Evolutionary conservation across 1,140 invertebrate genomes (phyloP).

Genomic region (Meteorus sp.): DNA sequence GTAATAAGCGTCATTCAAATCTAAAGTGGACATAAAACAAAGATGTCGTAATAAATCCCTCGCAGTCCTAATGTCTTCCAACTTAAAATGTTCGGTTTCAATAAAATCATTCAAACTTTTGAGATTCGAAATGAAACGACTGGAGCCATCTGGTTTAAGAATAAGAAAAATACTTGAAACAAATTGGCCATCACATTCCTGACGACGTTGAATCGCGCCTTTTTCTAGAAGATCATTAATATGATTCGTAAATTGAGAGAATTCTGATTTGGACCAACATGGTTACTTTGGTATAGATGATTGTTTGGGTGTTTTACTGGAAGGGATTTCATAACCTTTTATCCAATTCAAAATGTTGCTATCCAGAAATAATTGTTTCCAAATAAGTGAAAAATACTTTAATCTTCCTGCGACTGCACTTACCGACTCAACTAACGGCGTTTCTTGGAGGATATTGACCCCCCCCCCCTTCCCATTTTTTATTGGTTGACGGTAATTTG

Average conservation of each 20-base stretch:
- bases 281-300: conserved; percentile 7
- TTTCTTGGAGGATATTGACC: conserved; percentile 16
- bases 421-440: conserved; percentile 6
- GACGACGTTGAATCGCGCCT: conserved; percentile 19
- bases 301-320: not conserved
- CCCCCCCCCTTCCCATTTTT: conserved; percentile 21
- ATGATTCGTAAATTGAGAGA: conserved; percentile 8
- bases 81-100: conserved; percentile 22
- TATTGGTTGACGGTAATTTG: too few relatives aligned
- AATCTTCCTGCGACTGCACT: not conserved
- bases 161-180: conserved; percentile 34
- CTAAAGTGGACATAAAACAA: conserved; percentile 19
- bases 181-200: conserved; percentile 24
- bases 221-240: conserved; percentile 19
- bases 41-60: conserved; percentile 12
- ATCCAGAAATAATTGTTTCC: not conserved
- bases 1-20: conserved; percentile 22
- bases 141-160: conserved; percentile 33
- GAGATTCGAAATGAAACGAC: conserved; percentile 36
- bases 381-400: not conserved
- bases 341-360: not conserved
- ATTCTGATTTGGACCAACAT: conserved; percentile 14
- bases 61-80: conserved; percentile 24
- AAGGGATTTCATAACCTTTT: conserved; percentile 14
- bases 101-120: conserved; percentile 24